Conservation (phyloP, 2,113 vertebrate species). For the Arothron firmamentum region DNA sequence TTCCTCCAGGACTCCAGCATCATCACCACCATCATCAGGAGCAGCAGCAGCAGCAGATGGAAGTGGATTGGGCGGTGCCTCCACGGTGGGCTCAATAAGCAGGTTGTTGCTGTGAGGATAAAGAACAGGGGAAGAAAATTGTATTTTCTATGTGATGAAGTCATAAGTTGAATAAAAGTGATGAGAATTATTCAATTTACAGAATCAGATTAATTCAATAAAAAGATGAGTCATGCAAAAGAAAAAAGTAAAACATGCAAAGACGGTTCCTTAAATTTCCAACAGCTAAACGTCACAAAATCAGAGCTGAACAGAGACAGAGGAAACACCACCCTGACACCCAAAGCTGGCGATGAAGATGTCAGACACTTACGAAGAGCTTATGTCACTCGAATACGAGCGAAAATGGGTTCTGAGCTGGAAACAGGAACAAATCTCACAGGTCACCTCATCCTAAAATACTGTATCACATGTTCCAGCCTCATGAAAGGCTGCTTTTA, state of each 20-base stretch:
- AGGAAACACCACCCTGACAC: neutral
- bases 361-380: neutral
- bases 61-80: constrained; percentile 34
- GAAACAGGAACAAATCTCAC: neutral
- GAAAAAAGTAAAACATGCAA: neutral
- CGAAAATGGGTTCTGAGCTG: neutral
- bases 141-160: neutral
- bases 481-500: too few species aligned
- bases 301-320: neutral
- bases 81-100: constrained; percentile 29
- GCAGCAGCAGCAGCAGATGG: constrained; percentile 27
- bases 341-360: neutral
- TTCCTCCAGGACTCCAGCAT: constrained; percentile 27
- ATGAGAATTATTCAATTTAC: neutral
- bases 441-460: too few species aligned
- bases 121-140: neutral
- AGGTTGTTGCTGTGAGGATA: constrained; percentile 6
- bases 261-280: neutral
- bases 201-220: neutral
- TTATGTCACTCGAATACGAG: neutral
- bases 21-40: constrained; percentile 29
- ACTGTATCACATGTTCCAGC: too few species aligned
- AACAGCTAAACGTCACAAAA: neutral
- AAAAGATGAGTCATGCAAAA: constrained; percentile 21
- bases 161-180: neutral